These are phyloP conservation scores for Zaprionus tsacasi DNA, from an alignment of 1,140 invertebrate species.

Conservation along the genomic window DNA sequence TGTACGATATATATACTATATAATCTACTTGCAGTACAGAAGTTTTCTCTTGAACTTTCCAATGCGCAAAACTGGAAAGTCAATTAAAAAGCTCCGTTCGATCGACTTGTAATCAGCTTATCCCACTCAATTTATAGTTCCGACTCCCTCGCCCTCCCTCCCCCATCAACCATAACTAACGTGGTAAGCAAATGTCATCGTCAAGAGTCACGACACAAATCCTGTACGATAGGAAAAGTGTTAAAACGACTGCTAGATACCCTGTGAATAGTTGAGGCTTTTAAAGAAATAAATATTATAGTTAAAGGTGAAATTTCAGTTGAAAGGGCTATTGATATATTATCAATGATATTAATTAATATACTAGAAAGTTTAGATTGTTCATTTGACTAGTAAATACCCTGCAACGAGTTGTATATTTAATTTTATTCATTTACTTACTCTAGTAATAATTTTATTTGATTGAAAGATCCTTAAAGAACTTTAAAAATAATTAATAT, in stretches of 20 bases:
- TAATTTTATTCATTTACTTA: no score
- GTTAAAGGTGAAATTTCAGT: no score
- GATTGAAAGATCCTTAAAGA: no score
- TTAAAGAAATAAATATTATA: no score
- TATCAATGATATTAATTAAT: no score
- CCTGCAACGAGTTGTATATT: no score
- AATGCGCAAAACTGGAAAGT: conserved; percentile 9
- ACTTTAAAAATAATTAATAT: no score
- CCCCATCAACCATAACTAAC: conserved; percentile 10
- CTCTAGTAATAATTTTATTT: no score
- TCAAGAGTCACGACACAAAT: conserved; percentile 9
- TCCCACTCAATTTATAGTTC: conserved; percentile 64
- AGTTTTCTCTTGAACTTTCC: conserved; percentile 2
- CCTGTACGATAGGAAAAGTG: background rate
- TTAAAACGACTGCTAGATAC: background rate
- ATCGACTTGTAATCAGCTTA: conserved; percentile 77
- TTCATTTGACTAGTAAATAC: no score
- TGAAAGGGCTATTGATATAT: no score
- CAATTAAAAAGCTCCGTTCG: conserved; percentile 36
- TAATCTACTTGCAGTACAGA: background rate
- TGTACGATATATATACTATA: background rate
- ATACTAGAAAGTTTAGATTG: no score
- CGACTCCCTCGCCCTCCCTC: background rate
- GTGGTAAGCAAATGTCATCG: conserved; percentile 60
- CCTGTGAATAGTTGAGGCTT: background rate